Evolutionary conservation across 2,888 invertebrate genomes (phyloP).

Genomic region (Ceriagrion tenellum): DNA sequence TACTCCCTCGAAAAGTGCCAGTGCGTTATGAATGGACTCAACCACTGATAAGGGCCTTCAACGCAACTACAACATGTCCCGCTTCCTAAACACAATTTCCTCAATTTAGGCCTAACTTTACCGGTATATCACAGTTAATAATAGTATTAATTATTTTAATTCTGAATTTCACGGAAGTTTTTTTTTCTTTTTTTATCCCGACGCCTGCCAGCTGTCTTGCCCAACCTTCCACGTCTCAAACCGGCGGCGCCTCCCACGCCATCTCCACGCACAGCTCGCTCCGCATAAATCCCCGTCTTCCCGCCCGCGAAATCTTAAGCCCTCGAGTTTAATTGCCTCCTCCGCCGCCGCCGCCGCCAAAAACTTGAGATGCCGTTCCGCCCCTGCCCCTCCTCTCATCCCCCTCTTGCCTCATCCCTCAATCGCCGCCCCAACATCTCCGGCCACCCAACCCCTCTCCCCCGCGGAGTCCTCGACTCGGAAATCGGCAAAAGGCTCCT

Average conservation of each 20-base stretch:
- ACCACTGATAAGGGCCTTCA: too few relatives aligned
- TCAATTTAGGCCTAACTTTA: too few relatives aligned
- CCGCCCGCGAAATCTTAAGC: neutral
- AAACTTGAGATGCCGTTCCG: neutral
- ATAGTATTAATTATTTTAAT: too few relatives aligned
- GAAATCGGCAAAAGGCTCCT: neutral
- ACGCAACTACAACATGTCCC: too few relatives aligned
- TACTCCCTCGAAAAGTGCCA: too few relatives aligned
- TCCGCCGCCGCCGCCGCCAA: neutral
- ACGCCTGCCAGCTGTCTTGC: neutral
- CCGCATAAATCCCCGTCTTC: neutral
- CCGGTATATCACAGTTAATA: too few relatives aligned
- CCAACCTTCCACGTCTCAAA: neutral
- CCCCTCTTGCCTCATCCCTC: neutral
- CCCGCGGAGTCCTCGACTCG: neutral
- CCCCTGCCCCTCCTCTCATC: neutral
- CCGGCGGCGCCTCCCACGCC: neutral
- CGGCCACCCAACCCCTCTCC: too few relatives aligned
- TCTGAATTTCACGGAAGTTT: too few relatives aligned
- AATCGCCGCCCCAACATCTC: neutral
- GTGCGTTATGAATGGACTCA: too few relatives aligned
- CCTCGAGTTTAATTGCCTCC: constrained; percentile 12
- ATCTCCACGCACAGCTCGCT: neutral
- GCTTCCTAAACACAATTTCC: too few relatives aligned
- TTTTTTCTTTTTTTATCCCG: too few relatives aligned